Conservation (phyloP, 2,113 vertebrate species). For the Gymnogyps californianus region DNA sequence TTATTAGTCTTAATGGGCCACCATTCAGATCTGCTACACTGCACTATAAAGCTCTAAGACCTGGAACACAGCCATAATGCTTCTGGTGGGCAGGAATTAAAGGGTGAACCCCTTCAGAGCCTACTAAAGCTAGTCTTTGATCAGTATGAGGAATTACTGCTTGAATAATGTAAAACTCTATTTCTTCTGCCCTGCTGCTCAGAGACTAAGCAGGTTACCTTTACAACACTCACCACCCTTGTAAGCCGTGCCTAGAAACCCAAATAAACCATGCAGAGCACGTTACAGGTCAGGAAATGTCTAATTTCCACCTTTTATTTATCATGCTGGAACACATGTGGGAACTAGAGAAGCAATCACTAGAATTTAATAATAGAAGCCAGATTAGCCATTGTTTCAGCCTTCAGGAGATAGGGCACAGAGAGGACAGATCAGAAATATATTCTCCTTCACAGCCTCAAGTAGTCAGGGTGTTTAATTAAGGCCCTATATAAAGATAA, state of each 20-base stretch:
- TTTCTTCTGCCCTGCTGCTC: neutral
- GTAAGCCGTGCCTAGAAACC: neutral
- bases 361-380: neutral
- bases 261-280: neutral
- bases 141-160: neutral
- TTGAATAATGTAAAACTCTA: neutral
- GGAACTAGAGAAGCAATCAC: neutral
- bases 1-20: neutral
- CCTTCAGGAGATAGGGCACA: neutral
- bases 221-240: neutral
- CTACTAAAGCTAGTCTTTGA: neutral
- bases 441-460: neutral
- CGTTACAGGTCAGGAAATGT: neutral
- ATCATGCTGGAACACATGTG: neutral
- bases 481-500: neutral
- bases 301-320: neutral
- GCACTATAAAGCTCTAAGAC: neutral
- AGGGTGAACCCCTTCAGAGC: neutral
- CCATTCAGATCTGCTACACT: neutral
- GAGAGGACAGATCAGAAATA: neutral
- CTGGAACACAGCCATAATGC: neutral
- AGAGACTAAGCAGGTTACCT: neutral
- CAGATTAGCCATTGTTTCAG: neutral
- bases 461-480: neutral
- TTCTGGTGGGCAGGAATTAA: neutral